phyloP scores from a whole-genome alignment of 2,888 invertebrate species.

The Thelaira solivaga region DNA sequence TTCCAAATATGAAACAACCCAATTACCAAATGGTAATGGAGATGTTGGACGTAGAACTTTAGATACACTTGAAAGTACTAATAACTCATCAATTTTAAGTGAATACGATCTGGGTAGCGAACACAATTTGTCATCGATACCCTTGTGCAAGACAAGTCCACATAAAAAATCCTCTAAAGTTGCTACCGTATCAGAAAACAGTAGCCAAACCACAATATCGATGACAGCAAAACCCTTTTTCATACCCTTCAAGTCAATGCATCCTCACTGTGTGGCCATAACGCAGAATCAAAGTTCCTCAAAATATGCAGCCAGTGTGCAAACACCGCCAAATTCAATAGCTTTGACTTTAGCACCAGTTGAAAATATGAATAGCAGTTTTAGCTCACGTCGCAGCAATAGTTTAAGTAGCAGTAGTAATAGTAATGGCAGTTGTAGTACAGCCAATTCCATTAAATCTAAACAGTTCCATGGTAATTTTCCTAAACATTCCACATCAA shows the following conservation, averaged over 20 bases:
- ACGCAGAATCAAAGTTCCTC: conserved; percentile 73
- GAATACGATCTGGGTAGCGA: conserved; percentile 65
- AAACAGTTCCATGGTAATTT: conserved; percentile 73
- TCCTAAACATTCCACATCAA: conserved; percentile 72
- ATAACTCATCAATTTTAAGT: conserved; percentile 47
- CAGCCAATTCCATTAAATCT: conserved; percentile 66
- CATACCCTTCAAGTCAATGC: conserved; percentile 70
- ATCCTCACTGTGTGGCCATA: conserved; percentile 67
- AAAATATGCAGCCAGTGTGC: conserved; percentile 64
- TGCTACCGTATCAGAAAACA: conserved; percentile 55
- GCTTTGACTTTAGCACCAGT: conserved; percentile 66
- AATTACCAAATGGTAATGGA: conserved; percentile 71
- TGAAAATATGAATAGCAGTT: conserved; percentile 55
- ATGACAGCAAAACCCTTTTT: conserved; percentile 68
- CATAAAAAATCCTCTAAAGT: conserved; percentile 63
- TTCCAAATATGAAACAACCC: conserved; percentile 70
- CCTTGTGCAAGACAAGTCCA: conserved; percentile 68
- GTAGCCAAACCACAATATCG: conserved; percentile 62
- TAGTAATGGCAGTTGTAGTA: conserved; percentile 67
- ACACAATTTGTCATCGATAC: conserved; percentile 71
- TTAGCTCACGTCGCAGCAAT: conserved; percentile 68
- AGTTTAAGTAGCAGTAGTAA: conserved; percentile 68
- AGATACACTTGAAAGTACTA: conserved; percentile 45
- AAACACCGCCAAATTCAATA: conserved; percentile 69
- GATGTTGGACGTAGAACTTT: conserved; percentile 37